These are phyloP conservation scores for Tachina grossa DNA, from an alignment of 2,888 invertebrate genomes.

Conservation along the genomic window DNA sequence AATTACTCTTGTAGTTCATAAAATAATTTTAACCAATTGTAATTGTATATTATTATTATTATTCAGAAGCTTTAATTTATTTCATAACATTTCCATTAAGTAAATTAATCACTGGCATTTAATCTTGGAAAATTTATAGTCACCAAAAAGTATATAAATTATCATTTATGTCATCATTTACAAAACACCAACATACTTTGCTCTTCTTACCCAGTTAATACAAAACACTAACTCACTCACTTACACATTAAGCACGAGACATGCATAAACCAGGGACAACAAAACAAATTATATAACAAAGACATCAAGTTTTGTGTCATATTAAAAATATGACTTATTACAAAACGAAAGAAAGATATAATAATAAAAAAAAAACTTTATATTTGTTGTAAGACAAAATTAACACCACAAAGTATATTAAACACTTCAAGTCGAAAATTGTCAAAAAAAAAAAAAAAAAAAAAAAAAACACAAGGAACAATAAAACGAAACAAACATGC, in stretches of 20 bases:
- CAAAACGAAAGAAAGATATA: slow-evolving; percentile 6
- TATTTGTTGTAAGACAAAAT: slow-evolving; percentile 42
- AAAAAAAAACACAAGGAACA: neutral
- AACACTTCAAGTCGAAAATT: slow-evolving; percentile 50
- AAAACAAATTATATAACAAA: slow-evolving; percentile 61
- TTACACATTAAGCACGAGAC: neutral
- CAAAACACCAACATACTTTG: slow-evolving; percentile 21
- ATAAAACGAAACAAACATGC: neutral
- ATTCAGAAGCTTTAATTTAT: slow-evolving; percentile 28
- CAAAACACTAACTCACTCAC: neutral
- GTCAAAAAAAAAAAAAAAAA: neutral
- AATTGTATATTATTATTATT: neutral
- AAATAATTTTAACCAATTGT: neutral
- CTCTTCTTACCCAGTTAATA: slow-evolving; percentile 29
- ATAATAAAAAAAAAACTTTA: neutral
- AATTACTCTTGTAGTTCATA: no score
- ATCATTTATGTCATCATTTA: slow-evolving; percentile 61
- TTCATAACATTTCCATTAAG: slow-evolving; percentile 19
- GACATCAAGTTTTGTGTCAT: slow-evolving; percentile 56
- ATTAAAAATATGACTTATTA: slow-evolving; percentile 56
- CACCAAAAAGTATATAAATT: slow-evolving; percentile 48
- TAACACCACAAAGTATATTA: slow-evolving; percentile 58
- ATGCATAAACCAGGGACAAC: slow-evolving; percentile 15
- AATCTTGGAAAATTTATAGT: slow-evolving; percentile 11
- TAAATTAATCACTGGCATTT: slow-evolving; percentile 44